Evolutionary conservation across 2,113 vertebrate genomes (phyloP), one percentile per base, ranked within the genome.

Genomic region (Neolamprologus hecqui): DNA sequence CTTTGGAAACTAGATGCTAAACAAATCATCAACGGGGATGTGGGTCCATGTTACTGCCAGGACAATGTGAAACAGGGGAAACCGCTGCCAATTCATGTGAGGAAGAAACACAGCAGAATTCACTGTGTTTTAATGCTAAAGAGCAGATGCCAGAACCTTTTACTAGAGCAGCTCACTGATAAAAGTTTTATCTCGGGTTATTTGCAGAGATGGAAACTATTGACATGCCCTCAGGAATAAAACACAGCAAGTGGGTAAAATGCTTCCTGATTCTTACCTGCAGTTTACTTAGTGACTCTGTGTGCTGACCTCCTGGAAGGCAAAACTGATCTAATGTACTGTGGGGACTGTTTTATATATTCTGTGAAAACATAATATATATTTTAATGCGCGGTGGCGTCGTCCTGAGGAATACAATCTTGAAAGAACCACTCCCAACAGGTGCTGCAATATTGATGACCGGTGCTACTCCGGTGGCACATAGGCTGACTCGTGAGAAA

Each of bases 361-460:
- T 91, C 87, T 75, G 90, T 91, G 90, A 93, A 94, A 94, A 93
- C 70, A 37, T 91, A 90, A 93, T 92, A 92, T 92, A 90, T 93
- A 94, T 96, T 95, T 93, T 93, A 96, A 95, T 94, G 91, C 21
- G 21, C 2, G n/a, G 49, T 79, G 75, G 60, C 60, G 4, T 51
- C 31, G n/a, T 90, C 92, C 82, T 57, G 83, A 88, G 91, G 91
- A 95, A 93, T 83, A 93, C 90, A 94, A 87, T 91, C 92, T 93
- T 92, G 90, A 86, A 91, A 92, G 86, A 88, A 86, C 79, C 86
- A 90, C 87, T 93, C 92, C 92, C 92, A 90, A 93, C 89, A 89
- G 86, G 70, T 81, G 88, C 91, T 96, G 95, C 94, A 97, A 96
- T 96, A 96, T 96, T 96, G 92, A 96, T 96, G 94, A 23, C 10